Percentiles rank a stretch among this genome's conserved stretches.
Evolutionary conservation across 2,888 invertebrate species (phyloP).

Genomic region (Priocnemis perturbator): DNA sequence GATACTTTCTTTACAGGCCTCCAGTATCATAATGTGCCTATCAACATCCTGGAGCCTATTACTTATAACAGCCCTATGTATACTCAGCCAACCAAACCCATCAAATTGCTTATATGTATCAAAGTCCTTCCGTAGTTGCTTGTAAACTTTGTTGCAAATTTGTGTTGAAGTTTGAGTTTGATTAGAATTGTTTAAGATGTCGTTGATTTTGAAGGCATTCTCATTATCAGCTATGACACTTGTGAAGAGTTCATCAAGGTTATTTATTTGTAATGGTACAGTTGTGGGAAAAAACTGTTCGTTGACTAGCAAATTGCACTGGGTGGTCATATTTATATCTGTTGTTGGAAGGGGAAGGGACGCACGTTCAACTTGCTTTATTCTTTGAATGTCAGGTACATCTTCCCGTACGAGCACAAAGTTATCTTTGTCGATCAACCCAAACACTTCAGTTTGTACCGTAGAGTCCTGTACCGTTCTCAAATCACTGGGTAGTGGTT

Average conservation of each 20-base stretch:
- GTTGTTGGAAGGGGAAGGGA: too few relatives aligned
- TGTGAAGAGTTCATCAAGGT: neutral
- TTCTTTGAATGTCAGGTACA: conserved; percentile 35
- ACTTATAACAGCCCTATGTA: conserved; percentile 64
- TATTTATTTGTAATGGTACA: neutral
- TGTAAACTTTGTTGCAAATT: conserved; percentile 26
- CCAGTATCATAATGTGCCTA: conserved; percentile 59
- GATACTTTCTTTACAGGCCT: conserved; percentile 49
- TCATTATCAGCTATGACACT: conserved; percentile 5
- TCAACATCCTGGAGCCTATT: conserved; percentile 47
- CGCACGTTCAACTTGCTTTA: conserved; percentile 14
- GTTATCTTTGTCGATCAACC: conserved; percentile 48
- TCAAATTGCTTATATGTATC: conserved; percentile 50
- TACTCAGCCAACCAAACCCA: conserved; percentile 59
- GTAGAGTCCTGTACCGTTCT: conserved; percentile 53
- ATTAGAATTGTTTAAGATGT: conserved; percentile 37
- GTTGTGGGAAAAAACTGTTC: neutral
- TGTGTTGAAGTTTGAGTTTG: conserved; percentile 24
- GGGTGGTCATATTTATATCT: neutral
- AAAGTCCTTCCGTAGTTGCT: conserved; percentile 59
- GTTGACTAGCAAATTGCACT: conserved; percentile 11
- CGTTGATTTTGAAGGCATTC: conserved; percentile 39
- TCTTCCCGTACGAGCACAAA: conserved; percentile 48
- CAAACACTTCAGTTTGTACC: conserved; percentile 64
- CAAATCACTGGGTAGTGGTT: conserved; percentile 23